Evolutionary conservation across 2,797 vertebrate species (phyloP).

Genomic region (Molossus molossus): DNA sequence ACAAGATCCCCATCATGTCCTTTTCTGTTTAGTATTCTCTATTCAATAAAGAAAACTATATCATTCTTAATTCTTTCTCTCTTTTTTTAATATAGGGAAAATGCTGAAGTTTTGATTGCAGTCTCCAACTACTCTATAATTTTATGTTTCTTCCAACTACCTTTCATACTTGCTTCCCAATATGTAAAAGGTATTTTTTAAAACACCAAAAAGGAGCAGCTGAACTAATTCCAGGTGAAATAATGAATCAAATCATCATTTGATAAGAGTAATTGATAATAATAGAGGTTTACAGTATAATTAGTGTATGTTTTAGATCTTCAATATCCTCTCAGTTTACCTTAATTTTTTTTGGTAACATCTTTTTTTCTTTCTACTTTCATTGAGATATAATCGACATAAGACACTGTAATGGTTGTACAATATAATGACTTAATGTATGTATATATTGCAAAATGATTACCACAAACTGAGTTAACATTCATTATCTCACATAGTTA

Average conservation of each 20-base stretch:
- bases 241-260: not conserved
- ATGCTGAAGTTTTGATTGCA: not conserved
- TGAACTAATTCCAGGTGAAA: not conserved
- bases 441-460: not conserved
- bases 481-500: not conserved
- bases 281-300: not conserved
- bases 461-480: slow-evolving; percentile 5
- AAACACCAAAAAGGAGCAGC: not conserved
- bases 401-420: not conserved
- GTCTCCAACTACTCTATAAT: not conserved
- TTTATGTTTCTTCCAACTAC: not conserved
- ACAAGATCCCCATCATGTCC: not conserved
- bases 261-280: slow-evolving; percentile 2
- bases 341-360: not conserved
- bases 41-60: not conserved
- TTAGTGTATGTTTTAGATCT: not conserved
- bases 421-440: not conserved
- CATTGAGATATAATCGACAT: not conserved
- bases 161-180: not conserved
- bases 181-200: not conserved
- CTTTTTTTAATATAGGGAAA: not conserved
- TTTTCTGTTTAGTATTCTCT: not conserved
- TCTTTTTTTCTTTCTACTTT: not conserved
- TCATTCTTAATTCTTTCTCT: not conserved
- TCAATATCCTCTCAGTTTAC: not conserved